Evolutionary conservation across 2,888 invertebrate species (phyloP), one percentile per base, ranked within the genome.

Genomic region (Elaeidobius kamerunicus): DNA sequence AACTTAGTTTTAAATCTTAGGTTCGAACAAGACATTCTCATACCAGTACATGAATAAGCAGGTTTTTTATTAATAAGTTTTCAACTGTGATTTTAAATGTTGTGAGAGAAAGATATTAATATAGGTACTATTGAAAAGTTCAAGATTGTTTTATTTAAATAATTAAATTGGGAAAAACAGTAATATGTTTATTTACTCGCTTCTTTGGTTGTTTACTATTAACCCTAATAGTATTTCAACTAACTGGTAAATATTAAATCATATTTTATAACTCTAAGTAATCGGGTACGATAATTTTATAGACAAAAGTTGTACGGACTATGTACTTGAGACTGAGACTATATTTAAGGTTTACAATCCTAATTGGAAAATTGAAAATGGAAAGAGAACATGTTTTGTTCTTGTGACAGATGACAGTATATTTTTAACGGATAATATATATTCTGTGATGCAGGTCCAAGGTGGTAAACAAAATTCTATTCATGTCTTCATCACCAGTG

Each of bases 31-130:
- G 40, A 48, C 47, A 48, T 48, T 48, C 47, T 48, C 40, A 48
- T 48, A 48, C 40, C 47, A 48, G 47, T 48, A 40, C 34, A 32
- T 40, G 18, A 39, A 16, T 34, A 43, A 43, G 30, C 15, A 36
- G 23, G 15, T 36, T 49, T 50, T 50, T 34, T 19, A n/a, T 42
- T 42, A 43, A 38, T 50, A 42, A 50, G 50, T 49, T 49, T 49
- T 41, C 11, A 49, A 49, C 49, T 49, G 50, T 50, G 50, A 50
- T 50, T 42, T 50, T 50, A 17, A 43, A 50, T 43, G 50, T 50
- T 50, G 50, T 50, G 50, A 43, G 32, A 36, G 45, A 46, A 9
- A 34, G 12, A 36, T 20, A 42, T 23, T 19, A 18, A 50, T 20
- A 23, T 32, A 50, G 35, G 41, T 19, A 50, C 19, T 36, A 43